Conservation (phyloP, 1,140 invertebrate genomes). For the Neocloeon triangulifer region DNA sequence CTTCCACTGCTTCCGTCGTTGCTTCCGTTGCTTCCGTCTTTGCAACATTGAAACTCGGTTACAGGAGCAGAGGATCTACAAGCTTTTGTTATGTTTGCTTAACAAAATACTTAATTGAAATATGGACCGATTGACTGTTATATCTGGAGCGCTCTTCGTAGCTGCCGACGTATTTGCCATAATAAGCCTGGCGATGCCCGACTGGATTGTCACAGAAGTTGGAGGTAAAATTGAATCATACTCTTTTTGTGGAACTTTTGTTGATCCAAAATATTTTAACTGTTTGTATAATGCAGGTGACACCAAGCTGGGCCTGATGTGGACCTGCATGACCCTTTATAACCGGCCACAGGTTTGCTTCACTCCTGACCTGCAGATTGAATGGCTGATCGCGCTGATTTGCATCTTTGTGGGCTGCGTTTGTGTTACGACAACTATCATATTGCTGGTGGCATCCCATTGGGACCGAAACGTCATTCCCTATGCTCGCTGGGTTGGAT, state of each 20-base stretch:
- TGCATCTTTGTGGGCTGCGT: constrained; percentile 84
- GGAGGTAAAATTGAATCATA: constrained; percentile 34
- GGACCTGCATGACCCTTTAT: constrained; percentile 81
- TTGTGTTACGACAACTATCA: constrained; percentile 77
- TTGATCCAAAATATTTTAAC: background rate
- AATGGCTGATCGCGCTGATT: constrained; percentile 75
- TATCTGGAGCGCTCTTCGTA: constrained; percentile 77
- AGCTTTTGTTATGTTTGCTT: too few species aligned
- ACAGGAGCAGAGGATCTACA: too few species aligned
- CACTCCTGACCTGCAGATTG: constrained; percentile 59
- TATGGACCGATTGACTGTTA: constrained; percentile 84
- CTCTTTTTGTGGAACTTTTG: background rate
- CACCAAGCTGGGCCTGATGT: constrained; percentile 73
- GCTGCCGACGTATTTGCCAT: constrained; percentile 85
- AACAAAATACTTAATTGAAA: too few species aligned
- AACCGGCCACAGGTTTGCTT: constrained; percentile 73
- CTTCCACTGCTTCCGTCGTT: too few species aligned
- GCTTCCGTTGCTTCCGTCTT: too few species aligned
- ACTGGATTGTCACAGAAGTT: constrained; percentile 90
- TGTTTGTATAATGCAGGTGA: constrained; percentile 31
- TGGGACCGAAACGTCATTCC: constrained; percentile 79
- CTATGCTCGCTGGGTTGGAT: constrained; percentile 86
- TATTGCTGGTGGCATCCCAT: constrained; percentile 64
- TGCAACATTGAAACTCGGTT: too few species aligned
- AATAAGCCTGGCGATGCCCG: constrained; percentile 76